Conservation (phyloP, 2,797 vertebrate genomes). For the Cygnus olor region DNA sequence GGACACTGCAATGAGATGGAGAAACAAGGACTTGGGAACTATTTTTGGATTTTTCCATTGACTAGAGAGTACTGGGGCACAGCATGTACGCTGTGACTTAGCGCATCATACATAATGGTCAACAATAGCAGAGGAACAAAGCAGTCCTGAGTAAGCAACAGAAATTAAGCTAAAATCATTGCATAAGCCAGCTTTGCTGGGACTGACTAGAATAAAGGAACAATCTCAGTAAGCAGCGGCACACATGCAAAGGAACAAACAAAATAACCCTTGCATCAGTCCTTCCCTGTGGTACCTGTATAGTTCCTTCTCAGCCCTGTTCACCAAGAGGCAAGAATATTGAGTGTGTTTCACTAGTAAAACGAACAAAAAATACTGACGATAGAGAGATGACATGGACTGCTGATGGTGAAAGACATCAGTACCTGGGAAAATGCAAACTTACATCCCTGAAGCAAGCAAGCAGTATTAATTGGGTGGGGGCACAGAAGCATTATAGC, state of each 20-base stretch:
- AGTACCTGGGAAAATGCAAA: background rate
- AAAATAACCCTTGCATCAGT: background rate
- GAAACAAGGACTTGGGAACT: background rate
- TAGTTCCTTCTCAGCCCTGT: background rate
- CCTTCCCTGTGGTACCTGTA: fast-evolving
- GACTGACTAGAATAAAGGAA: background rate
- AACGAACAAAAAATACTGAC: background rate
- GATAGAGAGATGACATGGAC: background rate
- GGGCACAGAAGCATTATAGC: background rate
- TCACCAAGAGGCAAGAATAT: background rate
- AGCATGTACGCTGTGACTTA: fast-evolving
- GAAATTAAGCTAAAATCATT: background rate
- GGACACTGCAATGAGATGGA: background rate
- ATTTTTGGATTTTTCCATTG: slow-evolving; percentile 4
- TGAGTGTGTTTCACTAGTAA: background rate
- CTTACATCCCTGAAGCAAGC: background rate
- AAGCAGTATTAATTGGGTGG: background rate
- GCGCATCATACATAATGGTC: background rate
- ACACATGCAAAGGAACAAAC: background rate
- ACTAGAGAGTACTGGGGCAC: background rate
- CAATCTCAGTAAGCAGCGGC: background rate
- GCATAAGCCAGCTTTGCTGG: background rate
- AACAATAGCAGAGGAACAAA: slow-evolving; percentile 4
- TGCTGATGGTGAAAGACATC: background rate
- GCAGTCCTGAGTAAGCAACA: background rate